phyloP scores from a whole-genome alignment of 2,888 invertebrate species.

The Platycheirus albimanus region DNA sequence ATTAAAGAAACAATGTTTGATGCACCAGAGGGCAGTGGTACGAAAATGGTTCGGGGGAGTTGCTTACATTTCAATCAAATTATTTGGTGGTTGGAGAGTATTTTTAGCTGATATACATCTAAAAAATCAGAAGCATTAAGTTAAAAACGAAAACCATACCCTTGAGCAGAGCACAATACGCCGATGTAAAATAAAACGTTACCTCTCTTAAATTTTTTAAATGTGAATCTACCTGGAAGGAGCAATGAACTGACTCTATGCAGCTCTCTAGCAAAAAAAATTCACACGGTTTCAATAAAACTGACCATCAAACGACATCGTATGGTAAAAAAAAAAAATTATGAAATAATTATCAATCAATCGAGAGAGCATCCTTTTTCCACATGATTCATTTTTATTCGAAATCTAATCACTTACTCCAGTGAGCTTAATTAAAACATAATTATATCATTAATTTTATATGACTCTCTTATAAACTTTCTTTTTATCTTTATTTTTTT shows the following conservation, averaged over 20 bases:
- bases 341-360: constrained; percentile 41
- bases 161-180: too few species aligned
- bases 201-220: too few species aligned
- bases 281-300: constrained; percentile 38
- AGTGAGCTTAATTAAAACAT: constrained; percentile 37
- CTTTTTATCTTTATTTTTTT: constrained; percentile 20
- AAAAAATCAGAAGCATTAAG: too few species aligned
- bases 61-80: too few species aligned
- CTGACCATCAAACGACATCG: constrained; percentile 24
- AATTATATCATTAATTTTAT: constrained; percentile 47
- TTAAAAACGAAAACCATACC: too few species aligned
- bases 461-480: constrained; percentile 21
- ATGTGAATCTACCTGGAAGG: constrained; percentile 47
- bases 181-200: too few species aligned
- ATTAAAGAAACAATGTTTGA: too few species aligned
- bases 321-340: constrained; percentile 2
- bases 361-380: constrained; percentile 19
- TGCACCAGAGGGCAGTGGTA: too few species aligned
- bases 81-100: too few species aligned
- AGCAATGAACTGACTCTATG: constrained; percentile 49
- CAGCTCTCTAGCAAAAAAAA: constrained; percentile 17
- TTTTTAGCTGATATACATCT: too few species aligned
- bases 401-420: constrained; percentile 57
- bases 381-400: constrained; percentile 25
- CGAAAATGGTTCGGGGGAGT: too few species aligned